These are phyloP conservation scores for Capitulum mitella DNA, from an alignment of 2,888 invertebrate species.

Conservation along the genomic window DNA sequence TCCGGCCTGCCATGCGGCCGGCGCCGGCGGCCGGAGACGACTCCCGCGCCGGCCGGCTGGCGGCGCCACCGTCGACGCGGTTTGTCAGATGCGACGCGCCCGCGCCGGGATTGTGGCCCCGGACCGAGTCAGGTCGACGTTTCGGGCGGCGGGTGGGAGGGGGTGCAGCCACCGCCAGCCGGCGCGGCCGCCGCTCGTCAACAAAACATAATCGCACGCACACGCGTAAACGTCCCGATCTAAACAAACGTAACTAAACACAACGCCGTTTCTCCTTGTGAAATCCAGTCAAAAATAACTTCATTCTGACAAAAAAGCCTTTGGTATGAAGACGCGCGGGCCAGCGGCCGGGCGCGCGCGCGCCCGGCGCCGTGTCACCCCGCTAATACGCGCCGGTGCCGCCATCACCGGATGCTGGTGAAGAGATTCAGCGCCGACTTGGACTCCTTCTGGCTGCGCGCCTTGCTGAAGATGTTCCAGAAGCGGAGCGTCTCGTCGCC, in stretches of 20 bases:
- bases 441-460: conserved; percentile 81
- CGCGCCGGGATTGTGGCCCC: too few relatives aligned
- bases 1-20: too few relatives aligned
- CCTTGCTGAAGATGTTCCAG: conserved; percentile 99
- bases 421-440: conserved; percentile 88
- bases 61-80: too few relatives aligned
- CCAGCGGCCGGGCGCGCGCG: background rate
- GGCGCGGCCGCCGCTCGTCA: background rate
- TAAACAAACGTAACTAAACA: conserved; percentile 26
- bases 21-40: too few relatives aligned
- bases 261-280: background rate
- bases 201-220: conserved; percentile 13
- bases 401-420: conserved; percentile 46
- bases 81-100: too few relatives aligned
- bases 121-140: too few relatives aligned
- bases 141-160: too few relatives aligned
- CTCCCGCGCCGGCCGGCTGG: too few relatives aligned
- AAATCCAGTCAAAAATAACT: background rate
- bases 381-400: background rate
- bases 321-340: background rate
- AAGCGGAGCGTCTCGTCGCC: conserved; percentile 96
- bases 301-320: background rate
- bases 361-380: background rate
- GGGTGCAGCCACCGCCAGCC: background rate
- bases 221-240: background rate